Evolutionary conservation across 2,888 invertebrate species (phyloP).

Genomic region (Dasypolia templi): DNA sequence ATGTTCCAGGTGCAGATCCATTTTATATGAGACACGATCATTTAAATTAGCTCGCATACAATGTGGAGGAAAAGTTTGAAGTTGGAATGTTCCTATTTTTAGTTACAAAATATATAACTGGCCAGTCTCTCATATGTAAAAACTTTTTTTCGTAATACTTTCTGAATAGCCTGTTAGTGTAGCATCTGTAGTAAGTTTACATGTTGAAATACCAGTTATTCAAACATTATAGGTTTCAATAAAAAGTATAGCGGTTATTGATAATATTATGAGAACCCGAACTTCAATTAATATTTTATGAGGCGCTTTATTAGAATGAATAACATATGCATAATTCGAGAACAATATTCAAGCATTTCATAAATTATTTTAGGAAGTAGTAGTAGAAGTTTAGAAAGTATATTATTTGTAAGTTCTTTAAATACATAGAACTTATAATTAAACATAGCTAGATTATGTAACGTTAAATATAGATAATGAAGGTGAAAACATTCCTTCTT

Average conservation of each 20-base stretch:
- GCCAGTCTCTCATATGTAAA: no score
- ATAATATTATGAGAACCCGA: background rate
- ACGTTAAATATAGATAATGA: background rate
- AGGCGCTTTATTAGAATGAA: background rate
- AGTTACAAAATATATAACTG: no score
- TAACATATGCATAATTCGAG: background rate
- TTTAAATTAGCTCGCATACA: no score
- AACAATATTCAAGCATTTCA: background rate
- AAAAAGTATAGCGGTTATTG: background rate
- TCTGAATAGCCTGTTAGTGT: no score
- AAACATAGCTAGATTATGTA: background rate
- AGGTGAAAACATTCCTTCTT: background rate
- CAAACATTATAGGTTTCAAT: background rate
- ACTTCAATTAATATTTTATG: background rate
- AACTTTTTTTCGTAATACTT: no score
- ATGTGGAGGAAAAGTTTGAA: no score
- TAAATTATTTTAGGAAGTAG: background rate
- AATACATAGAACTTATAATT: background rate
- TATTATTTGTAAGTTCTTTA: no score
- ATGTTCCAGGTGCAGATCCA: no score
- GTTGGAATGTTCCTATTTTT: no score
- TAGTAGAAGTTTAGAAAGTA: no score
- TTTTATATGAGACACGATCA: no score
- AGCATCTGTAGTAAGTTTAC: background rate
- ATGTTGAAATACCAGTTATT: background rate